Base-by-base conservation (phyloP, 2,888 invertebrate species). In the Onthophagus sagittarius region DNA sequence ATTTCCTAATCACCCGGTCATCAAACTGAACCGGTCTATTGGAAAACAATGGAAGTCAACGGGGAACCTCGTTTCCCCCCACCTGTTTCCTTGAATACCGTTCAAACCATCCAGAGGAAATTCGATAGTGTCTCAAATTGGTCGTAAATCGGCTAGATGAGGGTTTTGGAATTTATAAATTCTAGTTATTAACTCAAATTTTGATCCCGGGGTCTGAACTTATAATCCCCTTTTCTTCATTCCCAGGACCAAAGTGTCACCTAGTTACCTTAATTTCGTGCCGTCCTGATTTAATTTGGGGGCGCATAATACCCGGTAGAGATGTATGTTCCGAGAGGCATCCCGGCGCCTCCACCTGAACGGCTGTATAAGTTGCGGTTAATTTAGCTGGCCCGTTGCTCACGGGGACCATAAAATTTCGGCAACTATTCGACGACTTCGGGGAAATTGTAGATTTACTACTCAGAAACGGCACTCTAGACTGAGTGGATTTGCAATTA, bases 311-410 rank as follows among this genome's bases (percentile, higher is more conserved):
- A 63, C 75, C 76, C 15, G 13, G 32, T 13, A 71, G 63, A 71
- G 62, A 53, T 53, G 39, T 53, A 53, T 53, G 31, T 63, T 63
- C 63, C 13, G 63, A 14, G 71, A 63, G 63, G 23, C 64, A 33
- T 32, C 63, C 32, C 64, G 64, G 32, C 32, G 63, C 32, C 64
- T 63, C 32, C 63, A 63, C 32, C 64, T 64, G 15, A 71, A 64
- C 63, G 32, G 63, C 31, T 67, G 67, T 73, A 73, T 73, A 73
- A 73, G 71, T 73, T 73, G 73, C 65, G 73, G 73, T 73, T 72
- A 74, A 74, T 72, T 72, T 74, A 72, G 70, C 72, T 32, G 69
- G 62, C 69, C 72, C 63, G 62, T 71, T 62, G 65, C 63, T 72
- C 71, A 64, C 39, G 15, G 70, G 70, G 62, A 70, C 70, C 72